Base-by-base conservation (phyloP, 2,113 vertebrate species). In the Hippopotamus amphibius region DNA sequence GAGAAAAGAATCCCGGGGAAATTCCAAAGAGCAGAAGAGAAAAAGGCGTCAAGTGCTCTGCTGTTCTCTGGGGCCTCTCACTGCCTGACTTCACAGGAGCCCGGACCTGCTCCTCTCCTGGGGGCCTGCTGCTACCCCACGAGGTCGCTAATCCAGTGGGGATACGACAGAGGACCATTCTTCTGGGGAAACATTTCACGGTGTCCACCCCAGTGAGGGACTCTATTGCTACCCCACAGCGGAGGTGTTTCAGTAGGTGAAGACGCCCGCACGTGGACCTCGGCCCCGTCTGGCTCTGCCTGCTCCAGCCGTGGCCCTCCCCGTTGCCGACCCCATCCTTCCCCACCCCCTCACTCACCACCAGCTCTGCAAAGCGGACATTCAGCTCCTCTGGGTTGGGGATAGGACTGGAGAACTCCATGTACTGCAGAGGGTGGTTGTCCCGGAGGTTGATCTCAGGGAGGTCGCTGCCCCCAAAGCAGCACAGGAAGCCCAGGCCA, bases 371-470 rank as follows among this genome's bases (percentile, higher is more conserved):
- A 43, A 99, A 99, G 72, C 99, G 99, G 55, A 99, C 99, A 46
- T 99, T 99, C 88, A 99, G 99, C 96, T 99, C 99, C 68, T 99
- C 99, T 0, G 99, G 98, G 16, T 99, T 99, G 0, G 99, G 99
- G 95, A 99, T 99, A 72, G 99, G 99, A 85, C 99, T 98, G 48
- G 99, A 99, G 98, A 99, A 99, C 98, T 99, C 99, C 98, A 99
- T 98, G 97, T 99, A 99, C 88, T 99, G 99, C 92, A 99, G 98
- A 0, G 99, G 99, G 80, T 99, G 99, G 79, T 98, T 99, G 98
- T 99, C 99, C 98, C 99, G 99, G 87, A 99, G 99, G 98, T 99
- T 99, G 98, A 99, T 99, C 98, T 99, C 99, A 1, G 99, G 99
- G 77, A 99, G 99, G 97, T 99, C 99, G 0, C 98, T 99, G 97